Conservation (phyloP, 2,888 invertebrate species). For the Perdita meconis region DNA sequence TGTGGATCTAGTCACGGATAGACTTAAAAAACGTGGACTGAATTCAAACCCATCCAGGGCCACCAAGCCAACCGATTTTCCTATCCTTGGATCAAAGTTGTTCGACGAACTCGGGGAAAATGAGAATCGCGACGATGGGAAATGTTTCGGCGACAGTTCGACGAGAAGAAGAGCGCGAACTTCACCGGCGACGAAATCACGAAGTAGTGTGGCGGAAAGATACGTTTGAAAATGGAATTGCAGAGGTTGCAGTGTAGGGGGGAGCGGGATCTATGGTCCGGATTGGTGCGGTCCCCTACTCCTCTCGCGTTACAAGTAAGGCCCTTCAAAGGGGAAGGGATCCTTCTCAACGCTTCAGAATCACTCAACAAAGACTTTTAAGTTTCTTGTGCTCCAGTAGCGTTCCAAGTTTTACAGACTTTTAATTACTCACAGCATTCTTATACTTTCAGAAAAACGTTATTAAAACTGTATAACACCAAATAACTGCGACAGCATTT, state of each 20-base stretch:
- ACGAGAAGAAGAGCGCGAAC: conserved; percentile 20
- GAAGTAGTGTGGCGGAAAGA: conserved; percentile 64
- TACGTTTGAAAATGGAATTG: conserved; percentile 69
- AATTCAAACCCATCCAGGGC: conserved; percentile 90
- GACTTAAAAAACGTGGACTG: conserved; percentile 88
- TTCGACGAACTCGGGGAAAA: neutral
- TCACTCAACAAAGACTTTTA: conserved; percentile 50
- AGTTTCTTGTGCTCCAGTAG: too few relatives aligned
- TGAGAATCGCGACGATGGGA: neutral
- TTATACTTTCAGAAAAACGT: too few relatives aligned
- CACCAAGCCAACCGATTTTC: conserved; percentile 57
- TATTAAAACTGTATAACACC: too few relatives aligned
- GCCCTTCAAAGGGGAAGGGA: conserved; percentile 58
- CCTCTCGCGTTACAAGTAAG: conserved; percentile 27
- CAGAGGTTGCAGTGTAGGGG: conserved; percentile 51
- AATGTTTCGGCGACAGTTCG: conserved; percentile 1
- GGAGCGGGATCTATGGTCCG: conserved; percentile 47
- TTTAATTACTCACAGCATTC: too few relatives aligned
- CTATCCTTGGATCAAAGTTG: conserved; percentile 16
- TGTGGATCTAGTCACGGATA: conserved; percentile 92
- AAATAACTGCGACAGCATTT: too few relatives aligned
- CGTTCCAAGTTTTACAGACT: too few relatives aligned
- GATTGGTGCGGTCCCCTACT: conserved; percentile 53
- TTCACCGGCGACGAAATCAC: conserved; percentile 49
- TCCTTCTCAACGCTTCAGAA: conserved; percentile 47